Conservation (phyloP, 2,113 vertebrate species). For the Reinhardtius hippoglossoides region DNA sequence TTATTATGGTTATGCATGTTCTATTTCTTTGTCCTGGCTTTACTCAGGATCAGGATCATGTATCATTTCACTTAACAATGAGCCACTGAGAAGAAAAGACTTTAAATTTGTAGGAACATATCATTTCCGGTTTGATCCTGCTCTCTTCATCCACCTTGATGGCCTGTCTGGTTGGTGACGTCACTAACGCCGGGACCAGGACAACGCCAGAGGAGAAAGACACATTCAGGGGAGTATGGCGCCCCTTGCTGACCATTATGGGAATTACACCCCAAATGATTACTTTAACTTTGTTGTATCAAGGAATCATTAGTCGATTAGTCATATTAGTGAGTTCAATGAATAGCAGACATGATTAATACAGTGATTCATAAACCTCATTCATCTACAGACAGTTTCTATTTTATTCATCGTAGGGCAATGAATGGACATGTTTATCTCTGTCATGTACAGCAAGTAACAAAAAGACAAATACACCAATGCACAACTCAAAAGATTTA, state of each 20-base stretch:
- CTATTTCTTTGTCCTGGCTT: too few relatives aligned
- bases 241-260: slow-evolving; percentile 39
- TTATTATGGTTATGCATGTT: too few relatives aligned
- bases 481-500: not conserved
- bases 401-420: not conserved
- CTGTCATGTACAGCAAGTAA: not conserved
- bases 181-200: slow-evolving; percentile 71
- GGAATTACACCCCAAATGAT: not conserved
- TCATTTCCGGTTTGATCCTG: not conserved
- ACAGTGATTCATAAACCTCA: not conserved
- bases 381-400: not conserved
- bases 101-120: slow-evolving; percentile 11
- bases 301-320: not conserved
- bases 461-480: not conserved
- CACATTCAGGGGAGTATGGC: slow-evolving; percentile 2
- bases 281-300: not conserved
- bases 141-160: not conserved
- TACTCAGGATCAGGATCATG: too few relatives aligned
- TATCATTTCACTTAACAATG: not conserved
- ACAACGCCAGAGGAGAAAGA: slow-evolving; percentile 46
- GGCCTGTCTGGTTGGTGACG: slow-evolving; percentile 70
- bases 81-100: not conserved
- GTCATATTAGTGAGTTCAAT: not conserved
- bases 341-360: not conserved
- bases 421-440: not conserved